These are phyloP conservation scores for Hofmannophila pseudospretella DNA, from an alignment of 2,888 invertebrate species.

Conservation along the genomic window DNA sequence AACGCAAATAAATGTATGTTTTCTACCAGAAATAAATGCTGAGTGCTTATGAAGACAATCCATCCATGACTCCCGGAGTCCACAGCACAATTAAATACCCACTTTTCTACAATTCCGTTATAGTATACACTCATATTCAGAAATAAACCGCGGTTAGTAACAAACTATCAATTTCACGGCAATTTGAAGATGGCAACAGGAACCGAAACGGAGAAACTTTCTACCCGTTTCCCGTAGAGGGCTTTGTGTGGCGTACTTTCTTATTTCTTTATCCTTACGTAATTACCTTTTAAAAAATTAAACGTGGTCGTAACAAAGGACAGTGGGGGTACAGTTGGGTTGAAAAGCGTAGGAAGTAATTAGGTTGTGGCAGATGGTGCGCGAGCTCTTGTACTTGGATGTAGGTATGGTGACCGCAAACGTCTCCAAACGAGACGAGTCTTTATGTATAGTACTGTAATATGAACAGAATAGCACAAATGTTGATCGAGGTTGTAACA, in stretches of 20 bases:
- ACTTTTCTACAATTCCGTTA: neutral
- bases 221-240: constrained; percentile 31
- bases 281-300: constrained; percentile 61
- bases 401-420: constrained; percentile 29
- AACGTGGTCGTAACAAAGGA: constrained; percentile 52
- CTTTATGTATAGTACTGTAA: no score
- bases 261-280: constrained; percentile 48
- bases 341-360: constrained; percentile 69
- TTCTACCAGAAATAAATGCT: no score
- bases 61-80: constrained; percentile 6
- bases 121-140: constrained; percentile 16
- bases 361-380: constrained; percentile 62
- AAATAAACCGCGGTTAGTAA: constrained; percentile 49
- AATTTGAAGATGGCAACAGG: constrained; percentile 44
- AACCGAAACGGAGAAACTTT: constrained; percentile 45
- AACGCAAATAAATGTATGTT: no score
- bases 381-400: constrained; percentile 28
- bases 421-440: constrained; percentile 13
- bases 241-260: constrained; percentile 66
- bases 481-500: no score
- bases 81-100: constrained; percentile 4
- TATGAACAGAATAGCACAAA: no score
- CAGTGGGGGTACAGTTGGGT: constrained; percentile 35
- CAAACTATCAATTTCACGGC: constrained; percentile 61
- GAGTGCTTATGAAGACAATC: neutral